These are phyloP conservation scores for Enteromius trimaculatus DNA, from an alignment of 2,797 vertebrate species.

Conservation along the genomic window DNA sequence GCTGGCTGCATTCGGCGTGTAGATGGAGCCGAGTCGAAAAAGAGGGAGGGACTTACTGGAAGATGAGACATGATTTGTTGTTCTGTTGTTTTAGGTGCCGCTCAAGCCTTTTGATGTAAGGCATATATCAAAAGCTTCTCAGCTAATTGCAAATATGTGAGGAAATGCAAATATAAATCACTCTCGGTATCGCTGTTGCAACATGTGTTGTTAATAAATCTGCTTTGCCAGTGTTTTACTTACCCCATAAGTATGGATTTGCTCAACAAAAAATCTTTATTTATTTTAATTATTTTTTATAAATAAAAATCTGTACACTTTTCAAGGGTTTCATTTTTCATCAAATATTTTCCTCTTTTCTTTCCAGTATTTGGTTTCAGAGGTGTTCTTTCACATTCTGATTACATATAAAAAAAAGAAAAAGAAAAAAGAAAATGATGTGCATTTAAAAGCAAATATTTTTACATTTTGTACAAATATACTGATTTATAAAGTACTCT, in stretches of 20 bases:
- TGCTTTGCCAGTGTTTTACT: not conserved
- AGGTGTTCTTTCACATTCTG: not conserved
- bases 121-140: not conserved
- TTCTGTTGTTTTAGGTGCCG: constrained; percentile 11
- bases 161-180: not conserved
- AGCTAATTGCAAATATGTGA: not conserved
- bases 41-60: constrained; percentile 51
- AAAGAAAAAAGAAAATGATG: too few relatives aligned
- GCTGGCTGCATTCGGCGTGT: constrained; percentile 45
- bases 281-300: too few relatives aligned
- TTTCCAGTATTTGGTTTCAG: not conserved
- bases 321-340: constrained; percentile 12
- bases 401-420: too few relatives aligned
- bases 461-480: too few relatives aligned
- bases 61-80: constrained; percentile 4
- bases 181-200: not conserved
- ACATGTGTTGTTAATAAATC: not conserved
- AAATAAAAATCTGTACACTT: not conserved
- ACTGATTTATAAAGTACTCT: too few relatives aligned
- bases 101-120: not conserved
- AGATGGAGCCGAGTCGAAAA: constrained; percentile 62
- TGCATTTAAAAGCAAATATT: too few relatives aligned
- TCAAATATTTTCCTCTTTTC: not conserved
- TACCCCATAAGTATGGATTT: not conserved
- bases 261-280: not conserved